phyloP scores from a whole-genome alignment of 2,888 invertebrate species.

The Coelogynopora nodosa region DNA sequence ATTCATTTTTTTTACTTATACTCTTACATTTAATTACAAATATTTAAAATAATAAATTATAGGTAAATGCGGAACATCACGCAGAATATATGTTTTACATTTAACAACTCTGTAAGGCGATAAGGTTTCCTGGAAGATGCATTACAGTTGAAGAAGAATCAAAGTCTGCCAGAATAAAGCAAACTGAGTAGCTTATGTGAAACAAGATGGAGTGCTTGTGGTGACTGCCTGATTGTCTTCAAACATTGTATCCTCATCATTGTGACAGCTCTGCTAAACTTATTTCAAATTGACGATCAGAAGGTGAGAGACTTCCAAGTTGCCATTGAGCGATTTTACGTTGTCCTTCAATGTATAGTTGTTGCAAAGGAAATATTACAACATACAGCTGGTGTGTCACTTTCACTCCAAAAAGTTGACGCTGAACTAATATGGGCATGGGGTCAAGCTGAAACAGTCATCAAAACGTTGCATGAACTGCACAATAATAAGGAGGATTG shows the following conservation, averaged over 20 bases:
- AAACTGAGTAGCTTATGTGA: not conserved
- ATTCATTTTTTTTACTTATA: too few species aligned
- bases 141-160: too few species aligned
- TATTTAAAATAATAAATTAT: not conserved
- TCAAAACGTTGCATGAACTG: not conserved
- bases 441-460: not conserved
- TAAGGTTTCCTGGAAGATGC: too few species aligned
- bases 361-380: not conserved
- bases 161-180: not conserved
- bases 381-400: too few species aligned
- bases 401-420: not conserved
- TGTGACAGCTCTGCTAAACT: not conserved
- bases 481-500: not conserved
- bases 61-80: not conserved
- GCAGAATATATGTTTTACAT: too few species aligned
- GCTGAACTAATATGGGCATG: not conserved
- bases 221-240: not conserved
- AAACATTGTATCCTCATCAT: not conserved
- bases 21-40: not conserved
- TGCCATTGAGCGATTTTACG: not conserved
- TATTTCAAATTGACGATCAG: not conserved
- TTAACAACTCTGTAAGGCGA: too few species aligned
- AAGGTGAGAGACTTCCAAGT: not conserved
- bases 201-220: not conserved
- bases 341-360: not conserved